A percentile compares a stretch with the other conserved stretches of the same genome.
Evolutionary conservation across 2,888 invertebrate species (phyloP).

Genomic region (Parascotia fuliginaria): DNA sequence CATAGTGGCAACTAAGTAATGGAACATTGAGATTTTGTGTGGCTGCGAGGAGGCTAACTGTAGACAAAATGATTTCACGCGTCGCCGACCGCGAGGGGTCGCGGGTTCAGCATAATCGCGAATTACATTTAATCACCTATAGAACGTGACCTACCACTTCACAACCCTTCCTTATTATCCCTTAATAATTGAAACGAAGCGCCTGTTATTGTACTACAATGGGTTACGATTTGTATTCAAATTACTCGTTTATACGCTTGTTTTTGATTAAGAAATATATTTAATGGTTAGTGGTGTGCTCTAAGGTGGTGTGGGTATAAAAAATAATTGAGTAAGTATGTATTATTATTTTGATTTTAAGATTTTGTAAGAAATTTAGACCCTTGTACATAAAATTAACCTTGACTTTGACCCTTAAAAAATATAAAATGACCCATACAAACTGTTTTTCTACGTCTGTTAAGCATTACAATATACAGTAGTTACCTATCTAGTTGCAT

Average conservation of each 20-base stretch:
- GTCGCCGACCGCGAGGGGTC: conserved; percentile 67
- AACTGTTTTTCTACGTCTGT: too few relatives aligned
- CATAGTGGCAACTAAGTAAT: background rate
- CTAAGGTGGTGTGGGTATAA: background rate
- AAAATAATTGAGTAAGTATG: too few relatives aligned
- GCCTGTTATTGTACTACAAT: conserved; percentile 63
- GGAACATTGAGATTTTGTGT: conserved; percentile 24
- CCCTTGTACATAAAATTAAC: too few relatives aligned
- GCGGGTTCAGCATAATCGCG: conserved; percentile 71
- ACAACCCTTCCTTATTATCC: conserved; percentile 75
- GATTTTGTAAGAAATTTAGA: too few relatives aligned
- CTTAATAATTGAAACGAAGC: conserved; percentile 71
- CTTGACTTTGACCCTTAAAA: too few relatives aligned
- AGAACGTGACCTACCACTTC: conserved; percentile 55
- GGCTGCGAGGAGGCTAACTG: conserved; percentile 71
- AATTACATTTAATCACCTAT: conserved; percentile 74
- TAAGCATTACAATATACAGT: too few relatives aligned
- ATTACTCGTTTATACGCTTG: conserved; percentile 30
- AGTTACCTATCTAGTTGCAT: too few relatives aligned
- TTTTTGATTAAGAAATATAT: conserved; percentile 3
- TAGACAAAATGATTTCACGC: conserved; percentile 85
- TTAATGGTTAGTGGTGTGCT: too few relatives aligned
- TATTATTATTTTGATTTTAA: too few relatives aligned
- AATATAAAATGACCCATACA: too few relatives aligned
- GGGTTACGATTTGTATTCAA: conserved; percentile 47